These are phyloP conservation scores for Gasteruption jaculator DNA, from an alignment of 2,888 invertebrate species.

Conservation along the genomic window DNA sequence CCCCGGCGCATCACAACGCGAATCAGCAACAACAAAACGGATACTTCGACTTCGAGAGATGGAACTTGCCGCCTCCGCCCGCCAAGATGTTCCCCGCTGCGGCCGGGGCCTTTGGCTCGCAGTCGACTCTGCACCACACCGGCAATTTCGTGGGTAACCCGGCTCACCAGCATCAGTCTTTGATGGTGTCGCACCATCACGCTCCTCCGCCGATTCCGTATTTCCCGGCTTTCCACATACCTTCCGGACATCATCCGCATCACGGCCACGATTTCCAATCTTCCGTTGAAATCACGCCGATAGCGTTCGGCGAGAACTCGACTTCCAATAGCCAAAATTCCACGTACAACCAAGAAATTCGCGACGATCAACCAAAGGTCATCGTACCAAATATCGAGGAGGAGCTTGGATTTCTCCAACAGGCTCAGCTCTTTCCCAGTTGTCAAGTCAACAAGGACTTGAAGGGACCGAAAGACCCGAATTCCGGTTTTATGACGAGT, in stretches of 20 bases:
- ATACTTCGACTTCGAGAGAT: conserved; percentile 77
- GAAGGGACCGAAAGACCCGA: conserved; percentile 57
- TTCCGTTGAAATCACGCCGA: conserved; percentile 63
- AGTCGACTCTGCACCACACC: conserved; percentile 56
- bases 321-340: conserved; percentile 25
- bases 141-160: conserved; percentile 50
- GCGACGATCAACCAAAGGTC: conserved; percentile 74
- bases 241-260: conserved; percentile 54
- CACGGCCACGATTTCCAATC: conserved; percentile 64
- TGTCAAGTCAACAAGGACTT: conserved; percentile 62
- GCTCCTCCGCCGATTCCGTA: conserved; percentile 66
- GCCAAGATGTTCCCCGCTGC: conserved; percentile 66
- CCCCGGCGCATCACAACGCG: conserved; percentile 68
- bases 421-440: conserved; percentile 36
- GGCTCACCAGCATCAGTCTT: conserved; percentile 60
- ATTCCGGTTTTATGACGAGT: conserved; percentile 81
- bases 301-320: conserved; percentile 37
- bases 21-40: conserved; percentile 62
- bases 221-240: conserved; percentile 71
- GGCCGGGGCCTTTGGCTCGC: conserved; percentile 57
- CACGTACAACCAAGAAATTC: conserved; percentile 37
- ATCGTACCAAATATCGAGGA: conserved; percentile 87
- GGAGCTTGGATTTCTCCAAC: conserved; percentile 72
- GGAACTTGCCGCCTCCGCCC: conserved; percentile 70
- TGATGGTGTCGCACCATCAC: conserved; percentile 67